phyloP scores from a whole-genome alignment of 2,113 vertebrate genomes.

The Notechis scutatus region DNA sequence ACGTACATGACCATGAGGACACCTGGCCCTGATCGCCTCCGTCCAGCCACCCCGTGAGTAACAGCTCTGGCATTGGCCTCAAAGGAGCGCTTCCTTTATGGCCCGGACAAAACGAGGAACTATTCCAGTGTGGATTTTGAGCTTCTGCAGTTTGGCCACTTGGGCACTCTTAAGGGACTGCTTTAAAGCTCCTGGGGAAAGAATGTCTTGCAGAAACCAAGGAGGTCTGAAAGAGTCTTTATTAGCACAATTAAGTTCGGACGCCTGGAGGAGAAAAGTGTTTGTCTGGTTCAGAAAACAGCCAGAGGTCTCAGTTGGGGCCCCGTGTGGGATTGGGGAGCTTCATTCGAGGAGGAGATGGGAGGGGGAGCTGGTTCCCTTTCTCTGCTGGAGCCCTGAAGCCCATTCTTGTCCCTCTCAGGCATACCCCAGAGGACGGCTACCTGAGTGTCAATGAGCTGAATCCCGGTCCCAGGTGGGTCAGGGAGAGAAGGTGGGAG shows the following conservation, averaged over 20 bases:
- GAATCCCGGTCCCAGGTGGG: conserved; percentile 19
- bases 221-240: not conserved
- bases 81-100: too few species aligned
- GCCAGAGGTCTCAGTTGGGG: not conserved
- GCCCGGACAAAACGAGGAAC: not conserved
- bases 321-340: not conserved
- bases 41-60: not conserved
- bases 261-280: not conserved
- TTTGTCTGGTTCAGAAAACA: not conserved
- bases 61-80: not conserved
- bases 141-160: not conserved
- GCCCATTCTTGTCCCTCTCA: not conserved
- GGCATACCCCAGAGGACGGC: fast-evolving
- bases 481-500: too few species aligned
- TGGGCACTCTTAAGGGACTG: not conserved
- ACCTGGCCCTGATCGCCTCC: not conserved
- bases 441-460: not conserved
- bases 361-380: not conserved
- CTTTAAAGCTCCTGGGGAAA: not conserved
- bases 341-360: not conserved
- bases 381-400: not conserved
- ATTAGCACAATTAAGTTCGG: not conserved
- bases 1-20: not conserved
- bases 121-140: not conserved
- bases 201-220: not conserved